These are phyloP conservation scores for Labeo rohita DNA, from an alignment of 2,113 vertebrate species.

Conservation along the genomic window DNA sequence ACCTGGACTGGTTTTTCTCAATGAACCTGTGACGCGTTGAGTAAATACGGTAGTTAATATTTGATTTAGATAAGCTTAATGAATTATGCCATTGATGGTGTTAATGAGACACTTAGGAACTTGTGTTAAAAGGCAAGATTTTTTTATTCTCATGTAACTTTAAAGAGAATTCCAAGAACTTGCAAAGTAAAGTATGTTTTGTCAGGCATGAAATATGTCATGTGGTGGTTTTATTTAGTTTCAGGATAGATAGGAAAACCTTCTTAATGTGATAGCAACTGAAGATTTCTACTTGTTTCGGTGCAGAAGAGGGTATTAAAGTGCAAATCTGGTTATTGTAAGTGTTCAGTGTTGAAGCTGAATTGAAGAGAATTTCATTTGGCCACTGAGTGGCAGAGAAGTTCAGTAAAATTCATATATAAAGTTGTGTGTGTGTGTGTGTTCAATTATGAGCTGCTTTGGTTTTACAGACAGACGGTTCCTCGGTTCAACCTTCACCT, in stretches of 20 bases:
- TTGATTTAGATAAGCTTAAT: slow-evolving; percentile 20
- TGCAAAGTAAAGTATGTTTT: not conserved
- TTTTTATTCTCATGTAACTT: not conserved
- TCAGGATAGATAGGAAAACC: not conserved
- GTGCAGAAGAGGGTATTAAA: not conserved
- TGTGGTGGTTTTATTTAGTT: not conserved
- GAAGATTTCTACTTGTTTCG: not conserved
- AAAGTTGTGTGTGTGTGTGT: slow-evolving; percentile 11
- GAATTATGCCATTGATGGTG: not conserved
- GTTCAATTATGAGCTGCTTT: not conserved
- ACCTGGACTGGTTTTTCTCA: not conserved
- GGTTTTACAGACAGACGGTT: not conserved
- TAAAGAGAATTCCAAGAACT: not conserved
- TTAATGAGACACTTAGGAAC: not conserved
- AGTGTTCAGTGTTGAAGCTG: slow-evolving; percentile 2
- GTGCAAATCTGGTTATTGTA: not conserved
- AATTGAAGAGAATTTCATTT: slow-evolving; percentile 60
- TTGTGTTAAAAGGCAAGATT: not conserved
- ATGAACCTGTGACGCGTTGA: not conserved
- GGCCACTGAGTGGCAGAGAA: slow-evolving; percentile 81
- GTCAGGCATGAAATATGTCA: not conserved
- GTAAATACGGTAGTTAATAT: slow-evolving; percentile 25
- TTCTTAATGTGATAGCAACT: not conserved
- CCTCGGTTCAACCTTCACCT: slow-evolving; percentile 7
- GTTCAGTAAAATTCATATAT: slow-evolving; percentile 64